Conservation (phyloP, 2,888 invertebrate genomes). For the Lepidocyrtinus sp. region DNA sequence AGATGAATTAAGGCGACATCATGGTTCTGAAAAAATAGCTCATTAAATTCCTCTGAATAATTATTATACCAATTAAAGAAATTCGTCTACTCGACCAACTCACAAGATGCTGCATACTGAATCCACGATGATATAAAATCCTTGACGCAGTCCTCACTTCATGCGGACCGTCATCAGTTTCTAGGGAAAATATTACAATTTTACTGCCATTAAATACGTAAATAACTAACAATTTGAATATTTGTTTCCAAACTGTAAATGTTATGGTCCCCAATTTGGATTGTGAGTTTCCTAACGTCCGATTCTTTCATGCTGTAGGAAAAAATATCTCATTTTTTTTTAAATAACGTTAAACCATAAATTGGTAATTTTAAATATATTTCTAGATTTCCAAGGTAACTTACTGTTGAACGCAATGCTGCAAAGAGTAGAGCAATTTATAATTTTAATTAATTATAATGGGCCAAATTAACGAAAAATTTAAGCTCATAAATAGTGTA, state of each 20-base stretch:
- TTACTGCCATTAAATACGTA: not conserved
- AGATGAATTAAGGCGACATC: conserved; percentile 87
- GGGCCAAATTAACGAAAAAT: not conserved
- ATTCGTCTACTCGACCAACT: too few species aligned
- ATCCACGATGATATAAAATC: conserved; percentile 88
- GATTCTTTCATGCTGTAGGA: conserved; percentile 86
- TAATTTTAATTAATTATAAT: not conserved
- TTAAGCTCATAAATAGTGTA: too few species aligned
- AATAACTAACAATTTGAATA: not conserved
- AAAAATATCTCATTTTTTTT: conserved; percentile 10
- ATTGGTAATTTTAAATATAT: conserved; percentile 18
- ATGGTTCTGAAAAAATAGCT: conserved; percentile 78
- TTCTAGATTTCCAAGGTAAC: too few species aligned
- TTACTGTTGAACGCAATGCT: conserved; percentile 71
- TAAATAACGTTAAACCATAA: not conserved
- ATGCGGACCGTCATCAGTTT: conserved; percentile 86
- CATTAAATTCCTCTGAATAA: too few species aligned
- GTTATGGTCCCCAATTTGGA: conserved; percentile 87
- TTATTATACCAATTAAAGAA: too few species aligned
- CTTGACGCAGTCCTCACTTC: conserved; percentile 85
- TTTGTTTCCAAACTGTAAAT: conserved; percentile 76
- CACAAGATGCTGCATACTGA: conserved; percentile 87
- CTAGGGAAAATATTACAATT: too few species aligned
- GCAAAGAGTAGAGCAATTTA: conserved; percentile 57
- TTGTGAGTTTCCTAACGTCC: conserved; percentile 88